Base-by-base conservation (phyloP, 2,888 invertebrate species). In the Orgyia antiqua region DNA sequence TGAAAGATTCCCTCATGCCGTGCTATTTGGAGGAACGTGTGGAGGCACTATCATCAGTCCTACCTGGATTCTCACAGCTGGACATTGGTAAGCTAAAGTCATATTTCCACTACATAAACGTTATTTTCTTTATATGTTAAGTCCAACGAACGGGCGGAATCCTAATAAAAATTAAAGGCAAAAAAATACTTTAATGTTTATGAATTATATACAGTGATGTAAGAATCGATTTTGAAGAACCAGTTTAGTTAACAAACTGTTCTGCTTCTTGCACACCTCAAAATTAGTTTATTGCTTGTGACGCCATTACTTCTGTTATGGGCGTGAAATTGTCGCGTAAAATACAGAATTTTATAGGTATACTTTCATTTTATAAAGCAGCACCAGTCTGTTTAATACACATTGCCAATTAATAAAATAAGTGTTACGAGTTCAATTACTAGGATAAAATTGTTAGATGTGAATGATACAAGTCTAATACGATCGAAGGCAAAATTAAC, bases 31-130 rank as follows among this genome's bases (percentile, higher is more conserved):
- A 24, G 63, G 68, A 24, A 78, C 76, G 21, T 86, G 84, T 41
- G 84, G 84, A 1, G 84, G 84, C 9, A 65, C 79, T 43, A 80
- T 86, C 57, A 77, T 86, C 51, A 68, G 75, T 48, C 58, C 68
- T 20, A 74, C 43, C 4, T 84, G 84, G 84, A 36, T 84, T 19
- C 66, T 84, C 26, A 70, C 75, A 1, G 83, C 84, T 23, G 84
- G 61, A 0, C 83, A 84, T 52, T 83, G 83, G 83, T 83, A 56
- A 43, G 50, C 52, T 13, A 27, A 12, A 8, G n/a, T n/a, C n/a
- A n/a, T n/a, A n/a, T n/a, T n/a, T n/a, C n/a, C 7, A 5, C 17
- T 5, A 17, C 4, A 5, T 17, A 5, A 17, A 17, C 4, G 17
- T 5, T n/a, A 17, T 17, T 17, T 5, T 7, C 17, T 5, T 4